A percentile compares a stretch with the other conserved stretches of the same genome.
These are phyloP conservation scores for Microtus oregoni DNA, from an alignment of 2,113 vertebrate species.

Conservation along the genomic window DNA sequence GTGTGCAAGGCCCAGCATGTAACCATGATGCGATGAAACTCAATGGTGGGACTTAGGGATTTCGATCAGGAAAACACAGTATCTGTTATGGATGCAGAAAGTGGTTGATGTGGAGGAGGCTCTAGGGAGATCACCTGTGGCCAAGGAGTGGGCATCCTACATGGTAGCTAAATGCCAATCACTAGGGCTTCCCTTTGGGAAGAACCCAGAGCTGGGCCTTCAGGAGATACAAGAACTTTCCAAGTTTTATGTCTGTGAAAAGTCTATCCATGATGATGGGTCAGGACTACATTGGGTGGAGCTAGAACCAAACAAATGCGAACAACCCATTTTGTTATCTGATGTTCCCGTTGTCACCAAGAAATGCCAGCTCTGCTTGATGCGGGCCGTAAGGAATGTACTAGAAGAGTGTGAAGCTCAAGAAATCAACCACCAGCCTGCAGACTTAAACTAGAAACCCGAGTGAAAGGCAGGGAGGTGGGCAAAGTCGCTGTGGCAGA, in stretches of 20 bases:
- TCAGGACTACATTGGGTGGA: neutral
- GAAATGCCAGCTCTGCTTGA: neutral
- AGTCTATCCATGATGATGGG: neutral
- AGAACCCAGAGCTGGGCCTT: neutral
- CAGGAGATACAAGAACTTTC: neutral
- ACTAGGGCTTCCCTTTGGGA: neutral
- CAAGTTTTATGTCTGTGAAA: constrained; percentile 6
- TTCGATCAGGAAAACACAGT: neutral
- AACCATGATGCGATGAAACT: neutral
- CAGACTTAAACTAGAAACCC: neutral
- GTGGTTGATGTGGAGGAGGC: neutral
- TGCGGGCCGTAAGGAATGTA: neutral
- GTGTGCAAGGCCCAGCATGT: neutral
- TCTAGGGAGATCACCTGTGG: neutral
- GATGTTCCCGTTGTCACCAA: neutral
- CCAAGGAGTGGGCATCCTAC: neutral
- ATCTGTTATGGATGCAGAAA: neutral
- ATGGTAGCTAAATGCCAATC: neutral
- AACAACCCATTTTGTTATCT: neutral
- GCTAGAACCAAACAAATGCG: neutral
- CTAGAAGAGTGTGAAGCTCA: neutral
- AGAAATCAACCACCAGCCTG: neutral
- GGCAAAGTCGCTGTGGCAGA: neutral
- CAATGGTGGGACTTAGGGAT: neutral
- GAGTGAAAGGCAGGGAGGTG: neutral